These are phyloP conservation scores for Drosophila bocki DNA, from an alignment of 1,140 invertebrate genomes.

Conservation along the genomic window DNA sequence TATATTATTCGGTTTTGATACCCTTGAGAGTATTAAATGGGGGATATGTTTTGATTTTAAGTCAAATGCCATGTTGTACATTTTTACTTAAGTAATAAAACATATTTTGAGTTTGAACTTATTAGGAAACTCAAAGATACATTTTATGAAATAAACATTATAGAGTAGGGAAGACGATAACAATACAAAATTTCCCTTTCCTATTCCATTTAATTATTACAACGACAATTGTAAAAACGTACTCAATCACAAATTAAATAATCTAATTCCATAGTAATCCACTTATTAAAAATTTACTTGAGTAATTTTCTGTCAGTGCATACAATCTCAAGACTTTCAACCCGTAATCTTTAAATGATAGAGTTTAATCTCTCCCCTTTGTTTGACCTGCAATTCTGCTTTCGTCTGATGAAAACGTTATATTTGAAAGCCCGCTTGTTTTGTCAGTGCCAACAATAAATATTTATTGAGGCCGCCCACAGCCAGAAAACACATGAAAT, in stretches of 20 bases:
- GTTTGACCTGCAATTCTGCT: neutral
- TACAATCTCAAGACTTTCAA: neutral
- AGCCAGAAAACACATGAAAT: neutral
- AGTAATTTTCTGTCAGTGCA: neutral
- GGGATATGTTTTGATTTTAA: neutral
- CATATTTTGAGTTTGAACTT: neutral
- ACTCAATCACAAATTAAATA: neutral
- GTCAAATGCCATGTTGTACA: neutral
- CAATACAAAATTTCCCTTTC: too few species aligned
- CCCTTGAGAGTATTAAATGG: neutral
- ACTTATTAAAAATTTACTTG: too few species aligned
- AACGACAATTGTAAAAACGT: neutral
- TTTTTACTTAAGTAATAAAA: neutral
- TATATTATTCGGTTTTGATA: neutral
- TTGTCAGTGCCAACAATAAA: slow-evolving; percentile 13
- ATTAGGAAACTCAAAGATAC: neutral
- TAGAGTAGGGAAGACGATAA: too few species aligned
- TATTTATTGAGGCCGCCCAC: slow-evolving; percentile 20
- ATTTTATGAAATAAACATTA: too few species aligned
- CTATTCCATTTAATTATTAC: too few species aligned
- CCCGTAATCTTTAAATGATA: slow-evolving; percentile 11
- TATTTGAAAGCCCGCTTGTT: neutral
- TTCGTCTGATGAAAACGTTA: slow-evolving; percentile 16
- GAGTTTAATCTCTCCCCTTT: slow-evolving; percentile 5
- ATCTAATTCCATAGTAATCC: neutral